Percentiles rank a stretch among this genome's conserved stretches.
These are phyloP conservation scores for Drosophila orena DNA, from an alignment of 1,140 invertebrate species.

Conservation along the genomic window DNA sequence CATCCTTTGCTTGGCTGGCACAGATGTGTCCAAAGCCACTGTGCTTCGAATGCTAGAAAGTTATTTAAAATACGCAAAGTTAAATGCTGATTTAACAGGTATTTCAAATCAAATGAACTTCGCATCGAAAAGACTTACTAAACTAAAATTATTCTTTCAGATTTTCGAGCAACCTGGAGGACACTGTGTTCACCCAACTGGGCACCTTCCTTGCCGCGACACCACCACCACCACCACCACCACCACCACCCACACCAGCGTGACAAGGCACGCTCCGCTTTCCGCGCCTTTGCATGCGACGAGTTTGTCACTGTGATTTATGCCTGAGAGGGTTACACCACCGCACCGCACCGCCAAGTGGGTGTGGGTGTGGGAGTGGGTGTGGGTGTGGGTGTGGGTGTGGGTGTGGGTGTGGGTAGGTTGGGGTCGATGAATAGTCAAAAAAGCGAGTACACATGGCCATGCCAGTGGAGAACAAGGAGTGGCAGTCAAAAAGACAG, in stretches of 20 bases:
- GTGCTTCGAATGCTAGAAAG: not conserved
- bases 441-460: conserved; percentile 25
- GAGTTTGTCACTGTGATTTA: conserved; percentile 77
- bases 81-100: no score
- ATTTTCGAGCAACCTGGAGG: not conserved
- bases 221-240: not conserved
- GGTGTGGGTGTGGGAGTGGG: not conserved
- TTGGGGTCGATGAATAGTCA: conserved; percentile 53
- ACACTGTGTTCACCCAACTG: conserved; percentile 15
- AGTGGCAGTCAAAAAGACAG: conserved; percentile 51
- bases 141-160: not conserved
- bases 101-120: no score
- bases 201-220: conserved; percentile 1
- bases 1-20: not conserved
- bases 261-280: conserved; percentile 54
- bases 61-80: no score
- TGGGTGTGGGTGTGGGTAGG: no score
- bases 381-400: no score
- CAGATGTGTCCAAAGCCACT: conserved; percentile 41
- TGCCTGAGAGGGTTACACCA: conserved; percentile 74
- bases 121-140: no score
- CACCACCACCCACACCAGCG: not conserved
- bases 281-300: conserved; percentile 62
- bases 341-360: conserved; percentile 4
- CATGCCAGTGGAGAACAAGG: conserved; percentile 12